Evolutionary conservation across 2,797 vertebrate genomes (phyloP), one percentile per base, ranked within the genome.

Genomic region (Oreochromis mossambicus): DNA sequence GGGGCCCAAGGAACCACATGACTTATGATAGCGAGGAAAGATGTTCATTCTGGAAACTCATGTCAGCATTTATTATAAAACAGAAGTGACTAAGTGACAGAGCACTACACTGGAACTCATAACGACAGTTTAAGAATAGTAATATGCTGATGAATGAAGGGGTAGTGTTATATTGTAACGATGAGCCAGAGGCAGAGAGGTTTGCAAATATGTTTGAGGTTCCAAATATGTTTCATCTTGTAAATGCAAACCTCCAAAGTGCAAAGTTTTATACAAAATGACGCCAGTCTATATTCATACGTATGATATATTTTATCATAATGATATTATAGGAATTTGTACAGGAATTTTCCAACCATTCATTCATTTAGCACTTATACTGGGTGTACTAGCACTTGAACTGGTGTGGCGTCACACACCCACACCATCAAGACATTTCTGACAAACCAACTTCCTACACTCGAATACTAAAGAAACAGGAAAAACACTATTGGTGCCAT

Each of bases 41-140:
- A 14, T 5, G 61, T 38, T 66, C 6, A 2, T 38, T 66, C 61
- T 38, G 7, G 19, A 38, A 66, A 66, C 34, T 66, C 3, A n/a
- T 56, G 54, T 38, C n/a, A 41, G 34, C 61, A 21, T 66, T 66
- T 66, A 66, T 66, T 66, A 66, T 21, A 66, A 66, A 66, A 41
- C 58, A 66, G n/a, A 66, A 66, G n/a, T 21, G 34, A 66, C 61
- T 38, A 38, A 13, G 34, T 38, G 61, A 38, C 61, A 38, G 34
- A 66, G 34, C 34, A 8, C 61, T 66, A 66, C n/a, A 21, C 34
- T 66, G 61, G 61, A 66, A 66, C 1, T 21, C 12, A 66, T 21
- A 66, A 5, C 1, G 34, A 2, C 19, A 41, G 61, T 21, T 38
- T 21, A 38, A 8, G 11, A 38, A 38, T 66, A 66, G 61, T 1